phyloP scores from a whole-genome alignment of 2,888 invertebrate species.

The Graphium colonna region DNA sequence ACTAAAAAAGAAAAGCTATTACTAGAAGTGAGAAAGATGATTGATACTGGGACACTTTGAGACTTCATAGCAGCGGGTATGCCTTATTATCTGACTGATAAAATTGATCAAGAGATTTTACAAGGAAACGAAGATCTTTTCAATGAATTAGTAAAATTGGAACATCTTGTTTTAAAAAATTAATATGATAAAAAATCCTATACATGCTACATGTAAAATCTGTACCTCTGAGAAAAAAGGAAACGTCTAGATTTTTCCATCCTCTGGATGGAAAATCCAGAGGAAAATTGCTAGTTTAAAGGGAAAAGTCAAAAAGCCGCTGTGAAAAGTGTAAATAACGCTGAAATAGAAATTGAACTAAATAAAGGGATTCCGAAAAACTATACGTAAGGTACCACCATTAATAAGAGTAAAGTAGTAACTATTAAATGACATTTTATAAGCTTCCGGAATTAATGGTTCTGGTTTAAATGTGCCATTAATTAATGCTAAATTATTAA shows the following conservation, averaged over 20 bases:
- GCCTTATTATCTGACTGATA: too few species aligned
- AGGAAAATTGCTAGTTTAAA: too few species aligned
- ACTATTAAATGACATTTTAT: conserved; percentile 26
- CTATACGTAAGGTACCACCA: conserved; percentile 29
- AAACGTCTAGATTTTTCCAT: conserved; percentile 12
- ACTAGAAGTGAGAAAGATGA: too few species aligned
- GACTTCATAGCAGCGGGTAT: too few species aligned
- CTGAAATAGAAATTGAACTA: conserved; percentile 26
- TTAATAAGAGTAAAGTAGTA: conserved; percentile 34
- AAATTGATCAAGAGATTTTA: too few species aligned
- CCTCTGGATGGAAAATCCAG: conserved; percentile 19
- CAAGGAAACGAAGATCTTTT: too few species aligned
- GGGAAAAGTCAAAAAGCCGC: too few species aligned
- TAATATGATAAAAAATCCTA: too few species aligned
- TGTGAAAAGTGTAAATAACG: too few species aligned
- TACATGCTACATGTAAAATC: conserved; percentile 12
- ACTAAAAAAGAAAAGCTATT: background rate
- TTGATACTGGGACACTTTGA: too few species aligned
- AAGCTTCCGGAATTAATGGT: conserved; percentile 32
- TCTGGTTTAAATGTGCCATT: conserved; percentile 35
- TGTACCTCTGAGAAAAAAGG: conserved; percentile 19
- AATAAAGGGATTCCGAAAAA: conserved; percentile 29
- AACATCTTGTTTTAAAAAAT: too few species aligned
- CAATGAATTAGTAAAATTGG: too few species aligned
- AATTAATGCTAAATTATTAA: conserved; percentile 32